Evolutionary conservation across 2,113 vertebrate genomes (phyloP), one percentile per base, ranked within the genome.

Genomic region (Stegastes partitus): DNA sequence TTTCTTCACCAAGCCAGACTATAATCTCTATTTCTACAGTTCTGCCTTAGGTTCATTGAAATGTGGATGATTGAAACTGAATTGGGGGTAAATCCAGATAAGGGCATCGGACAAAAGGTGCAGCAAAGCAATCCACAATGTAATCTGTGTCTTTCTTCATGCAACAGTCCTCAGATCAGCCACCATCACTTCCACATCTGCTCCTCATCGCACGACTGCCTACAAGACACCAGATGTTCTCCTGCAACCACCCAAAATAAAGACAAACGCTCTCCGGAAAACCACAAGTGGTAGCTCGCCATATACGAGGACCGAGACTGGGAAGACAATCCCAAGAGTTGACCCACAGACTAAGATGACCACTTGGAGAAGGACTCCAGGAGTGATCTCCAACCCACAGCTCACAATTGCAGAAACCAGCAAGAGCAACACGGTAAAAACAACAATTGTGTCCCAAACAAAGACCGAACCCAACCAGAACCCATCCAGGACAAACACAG

Each of bases 201-300:
- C 31, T 79, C 72, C 85, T 49, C 31, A 34, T 34, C 75, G 0
- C 56, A 67, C 37, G 0, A 81, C 82, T 1, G 28, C 54, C 68
- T 54, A 77, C 72, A 61, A 77, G 69, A 39, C n/a, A 8, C 79
- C 87, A 83, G 83, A 85, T 81, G 82, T 89, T 63, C 64, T 22
- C n/a, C 68, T 21, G 45, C 79, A 73, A 12, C 73, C 72, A 5
- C 68, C 76, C 56, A 65, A 68, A 82, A 34, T 11, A 39, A 88
- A 82, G 66, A 82, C 74, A 23, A 67, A 73, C 28, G 0, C 69
- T 65, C 22, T 62, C 15, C 45, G 5, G 79, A 79, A 74, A 62
- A 70, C 37, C 31, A 67, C 81, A 1, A 68, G 54, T 2, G 23
- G 54, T 1, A 49, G 61, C 42, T 80, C 78, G n/a, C 25, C 8